These are phyloP conservation scores for Deladenus siricidicola DNA, from an alignment of 2,888 invertebrate species.

Conservation along the genomic window DNA sequence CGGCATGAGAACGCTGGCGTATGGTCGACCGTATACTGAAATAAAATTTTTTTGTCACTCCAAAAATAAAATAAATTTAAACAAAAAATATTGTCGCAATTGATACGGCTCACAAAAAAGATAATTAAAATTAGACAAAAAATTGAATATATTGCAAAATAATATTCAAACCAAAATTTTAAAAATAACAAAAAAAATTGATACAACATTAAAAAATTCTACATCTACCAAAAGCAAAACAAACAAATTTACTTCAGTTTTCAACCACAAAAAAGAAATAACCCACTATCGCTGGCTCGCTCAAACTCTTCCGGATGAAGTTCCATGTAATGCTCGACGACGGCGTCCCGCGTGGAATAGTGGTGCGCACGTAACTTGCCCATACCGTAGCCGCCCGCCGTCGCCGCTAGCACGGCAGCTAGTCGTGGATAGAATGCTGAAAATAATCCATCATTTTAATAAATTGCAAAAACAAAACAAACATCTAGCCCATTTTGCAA, in stretches of 20 bases:
- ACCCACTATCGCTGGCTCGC: conserved; percentile 44
- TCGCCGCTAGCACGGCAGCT: neutral
- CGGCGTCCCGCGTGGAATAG: conserved; percentile 45
- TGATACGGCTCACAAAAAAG: too few relatives aligned
- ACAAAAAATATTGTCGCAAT: too few relatives aligned
- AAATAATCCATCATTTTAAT: neutral
- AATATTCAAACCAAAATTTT: too few relatives aligned
- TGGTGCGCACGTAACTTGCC: conserved; percentile 43
- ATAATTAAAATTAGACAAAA: too few relatives aligned
- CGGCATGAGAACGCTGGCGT: conserved; percentile 46
- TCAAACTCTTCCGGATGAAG: conserved; percentile 51
- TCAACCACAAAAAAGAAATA: too few relatives aligned
- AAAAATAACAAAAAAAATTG: too few relatives aligned
- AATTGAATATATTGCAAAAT: too few relatives aligned
- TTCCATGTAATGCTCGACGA: conserved; percentile 47
- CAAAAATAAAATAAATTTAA: too few relatives aligned
- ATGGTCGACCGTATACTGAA: conserved; percentile 47
- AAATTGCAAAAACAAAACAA: neutral
- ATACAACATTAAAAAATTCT: too few relatives aligned
- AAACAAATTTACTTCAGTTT: too few relatives aligned
- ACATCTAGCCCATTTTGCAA: too few relatives aligned
- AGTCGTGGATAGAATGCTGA: neutral
- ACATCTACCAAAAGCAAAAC: too few relatives aligned
- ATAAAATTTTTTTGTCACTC: conserved; percentile 1
- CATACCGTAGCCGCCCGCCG: conserved; percentile 30